These are phyloP conservation scores for Ariopsis seemanni DNA, from an alignment of 2,113 vertebrate species.

Conservation along the genomic window DNA sequence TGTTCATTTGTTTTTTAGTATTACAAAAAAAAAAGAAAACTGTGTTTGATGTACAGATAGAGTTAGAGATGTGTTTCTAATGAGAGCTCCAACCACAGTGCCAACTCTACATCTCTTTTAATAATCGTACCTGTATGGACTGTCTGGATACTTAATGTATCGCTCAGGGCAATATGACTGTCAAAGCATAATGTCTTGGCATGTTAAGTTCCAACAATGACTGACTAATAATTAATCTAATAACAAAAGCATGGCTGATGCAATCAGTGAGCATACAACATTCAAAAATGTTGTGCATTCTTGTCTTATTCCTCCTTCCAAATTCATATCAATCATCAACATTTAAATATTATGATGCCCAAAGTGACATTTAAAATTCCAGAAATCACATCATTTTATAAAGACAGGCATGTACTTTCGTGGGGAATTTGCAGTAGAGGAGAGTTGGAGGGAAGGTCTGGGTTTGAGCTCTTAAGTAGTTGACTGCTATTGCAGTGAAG, in stretches of 20 bases:
- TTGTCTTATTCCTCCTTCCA: neutral
- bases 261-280: neutral
- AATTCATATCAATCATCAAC: neutral
- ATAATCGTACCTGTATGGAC: neutral
- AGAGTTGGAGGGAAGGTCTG: slow-evolving; percentile 58
- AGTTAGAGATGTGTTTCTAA: slow-evolving; percentile 74
- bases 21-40: slow-evolving; percentile 66
- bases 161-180: slow-evolving; percentile 26
- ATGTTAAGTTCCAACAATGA: neutral
- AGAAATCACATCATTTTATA: neutral
- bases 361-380: neutral
- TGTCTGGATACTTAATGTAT: slow-evolving; percentile 1
- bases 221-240: neutral
- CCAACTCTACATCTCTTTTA: slow-evolving; percentile 31
- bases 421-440: slow-evolving; percentile 5
- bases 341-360: neutral
- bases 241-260: neutral
- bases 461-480: slow-evolving; percentile 77
- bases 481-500: slow-evolving; percentile 78
- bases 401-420: neutral
- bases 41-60: slow-evolving; percentile 83
- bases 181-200: neutral
- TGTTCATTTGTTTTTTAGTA: slow-evolving; percentile 73
- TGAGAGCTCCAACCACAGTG: slow-evolving; percentile 61
- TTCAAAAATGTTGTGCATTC: neutral